These are phyloP conservation scores for Neria commutata DNA, from an alignment of 2,888 invertebrate species.

Conservation along the genomic window DNA sequence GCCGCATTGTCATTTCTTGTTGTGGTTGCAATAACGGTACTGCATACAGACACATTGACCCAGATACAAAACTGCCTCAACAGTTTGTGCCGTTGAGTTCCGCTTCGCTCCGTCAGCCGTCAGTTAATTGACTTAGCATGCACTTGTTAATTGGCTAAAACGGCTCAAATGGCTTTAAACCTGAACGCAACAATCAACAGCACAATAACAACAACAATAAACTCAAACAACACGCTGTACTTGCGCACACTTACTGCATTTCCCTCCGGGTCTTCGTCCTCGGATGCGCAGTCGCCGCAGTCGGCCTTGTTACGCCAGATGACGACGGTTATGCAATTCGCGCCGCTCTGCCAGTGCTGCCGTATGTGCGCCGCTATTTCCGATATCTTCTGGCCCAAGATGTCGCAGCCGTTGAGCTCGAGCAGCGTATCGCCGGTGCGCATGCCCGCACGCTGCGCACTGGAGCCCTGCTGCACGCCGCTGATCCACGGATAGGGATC, in stretches of 20 bases:
- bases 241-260: constrained; percentile 8
- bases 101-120: too few relatives aligned
- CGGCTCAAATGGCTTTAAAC: too few relatives aligned
- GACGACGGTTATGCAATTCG: constrained; percentile 50
- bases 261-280: constrained; percentile 33
- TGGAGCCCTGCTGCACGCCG: constrained; percentile 68
- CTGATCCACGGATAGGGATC: constrained; percentile 82
- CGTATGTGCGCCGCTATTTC: constrained; percentile 55
- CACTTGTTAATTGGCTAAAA: too few relatives aligned
- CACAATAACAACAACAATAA: too few relatives aligned
- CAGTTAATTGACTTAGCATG: too few relatives aligned
- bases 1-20: too few relatives aligned
- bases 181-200: neutral
- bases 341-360: constrained; percentile 56
- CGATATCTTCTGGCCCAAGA: constrained; percentile 56
- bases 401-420: constrained; percentile 63
- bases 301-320: constrained; percentile 57
- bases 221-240: too few relatives aligned
- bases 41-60: too few relatives aligned
- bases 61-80: too few relatives aligned
- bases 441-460: constrained; percentile 70
- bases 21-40: too few relatives aligned
- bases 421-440: constrained; percentile 74
- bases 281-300: constrained; percentile 24
- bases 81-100: too few relatives aligned